Evolutionary conservation across 1,140 invertebrate genomes (phyloP).

Genomic region (Pseudachorutes palmiensis): DNA sequence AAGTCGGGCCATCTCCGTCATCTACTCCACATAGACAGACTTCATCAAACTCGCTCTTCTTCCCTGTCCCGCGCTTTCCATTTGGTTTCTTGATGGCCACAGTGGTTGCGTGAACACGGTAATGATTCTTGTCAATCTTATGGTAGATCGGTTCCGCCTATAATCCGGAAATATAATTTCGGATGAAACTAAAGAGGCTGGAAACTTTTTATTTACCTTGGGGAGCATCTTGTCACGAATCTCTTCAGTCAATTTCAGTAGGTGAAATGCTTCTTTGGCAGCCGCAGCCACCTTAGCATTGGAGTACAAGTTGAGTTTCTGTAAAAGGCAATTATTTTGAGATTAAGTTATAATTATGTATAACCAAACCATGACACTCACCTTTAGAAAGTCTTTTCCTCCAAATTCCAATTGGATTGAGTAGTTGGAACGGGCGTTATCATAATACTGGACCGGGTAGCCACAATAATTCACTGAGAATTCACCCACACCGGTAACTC

Average conservation of each 20-base stretch:
- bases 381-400: neutral
- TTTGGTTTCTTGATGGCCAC: neutral
- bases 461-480: conserved; percentile 32
- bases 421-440: conserved; percentile 5
- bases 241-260: conserved; percentile 11
- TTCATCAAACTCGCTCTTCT: conserved; percentile 5
- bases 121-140: conserved; percentile 29
- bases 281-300: conserved; percentile 12
- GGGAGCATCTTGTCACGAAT: conserved; percentile 12
- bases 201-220: conserved; percentile 16
- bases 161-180: neutral
- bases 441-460: conserved; percentile 14
- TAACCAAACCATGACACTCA: neutral
- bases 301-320: conserved; percentile 22
- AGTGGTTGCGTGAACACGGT: neutral
- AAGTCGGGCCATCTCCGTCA: neutral
- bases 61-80: neutral
- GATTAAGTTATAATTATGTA: conserved; percentile 4
- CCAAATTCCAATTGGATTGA: conserved; percentile 1
- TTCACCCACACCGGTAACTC: neutral
- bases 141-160: conserved; percentile 29
- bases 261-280: conserved; percentile 27
- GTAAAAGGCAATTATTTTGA: conserved; percentile 12
- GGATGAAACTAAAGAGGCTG: neutral
- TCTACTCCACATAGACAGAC: conserved; percentile 16